Evolutionary conservation across 1,140 invertebrate genomes (phyloP).

Genomic region (Polyergus mexicanus): DNA sequence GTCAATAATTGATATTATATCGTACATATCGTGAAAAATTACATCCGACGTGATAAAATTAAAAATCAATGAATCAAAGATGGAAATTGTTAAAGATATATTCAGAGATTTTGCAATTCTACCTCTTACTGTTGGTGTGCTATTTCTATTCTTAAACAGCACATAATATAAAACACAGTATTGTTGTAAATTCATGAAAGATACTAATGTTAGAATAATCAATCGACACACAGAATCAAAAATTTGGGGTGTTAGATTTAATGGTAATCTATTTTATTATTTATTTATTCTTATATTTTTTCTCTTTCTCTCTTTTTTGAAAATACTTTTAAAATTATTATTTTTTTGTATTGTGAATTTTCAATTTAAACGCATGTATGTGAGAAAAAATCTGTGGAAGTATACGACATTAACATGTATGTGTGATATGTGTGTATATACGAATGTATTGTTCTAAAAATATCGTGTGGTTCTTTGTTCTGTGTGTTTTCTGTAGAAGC

Average conservation of each 20-base stretch:
- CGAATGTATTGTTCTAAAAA: constrained; percentile 65
- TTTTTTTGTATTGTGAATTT: background rate
- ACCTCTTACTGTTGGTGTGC: constrained; percentile 68
- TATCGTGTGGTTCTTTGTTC: constrained; percentile 48
- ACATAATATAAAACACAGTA: constrained; percentile 51
- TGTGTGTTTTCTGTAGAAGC: constrained; percentile 65
- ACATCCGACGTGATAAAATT: constrained; percentile 30
- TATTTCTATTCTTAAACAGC: constrained; percentile 62
- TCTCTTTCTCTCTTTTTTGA: background rate
- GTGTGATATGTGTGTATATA: constrained; percentile 75
- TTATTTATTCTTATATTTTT: constrained; percentile 6
- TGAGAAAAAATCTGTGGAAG: constrained; percentile 50
- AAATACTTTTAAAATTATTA: constrained; percentile 13
- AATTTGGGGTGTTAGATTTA: background rate
- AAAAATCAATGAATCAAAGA: constrained; percentile 5
- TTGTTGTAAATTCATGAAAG: constrained; percentile 50
- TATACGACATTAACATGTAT: constrained; percentile 72
- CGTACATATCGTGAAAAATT: constrained; percentile 32
- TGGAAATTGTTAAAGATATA: constrained; percentile 3
- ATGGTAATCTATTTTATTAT: background rate
- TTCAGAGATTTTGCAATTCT: constrained; percentile 53
- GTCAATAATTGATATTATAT: constrained; percentile 21
- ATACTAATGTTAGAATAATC: constrained; percentile 47
- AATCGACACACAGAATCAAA: constrained; percentile 30
- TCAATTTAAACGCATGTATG: constrained; percentile 25